Base-by-base conservation (phyloP, 2,797 vertebrate genomes). In the Ptychadena robeensis region DNA sequence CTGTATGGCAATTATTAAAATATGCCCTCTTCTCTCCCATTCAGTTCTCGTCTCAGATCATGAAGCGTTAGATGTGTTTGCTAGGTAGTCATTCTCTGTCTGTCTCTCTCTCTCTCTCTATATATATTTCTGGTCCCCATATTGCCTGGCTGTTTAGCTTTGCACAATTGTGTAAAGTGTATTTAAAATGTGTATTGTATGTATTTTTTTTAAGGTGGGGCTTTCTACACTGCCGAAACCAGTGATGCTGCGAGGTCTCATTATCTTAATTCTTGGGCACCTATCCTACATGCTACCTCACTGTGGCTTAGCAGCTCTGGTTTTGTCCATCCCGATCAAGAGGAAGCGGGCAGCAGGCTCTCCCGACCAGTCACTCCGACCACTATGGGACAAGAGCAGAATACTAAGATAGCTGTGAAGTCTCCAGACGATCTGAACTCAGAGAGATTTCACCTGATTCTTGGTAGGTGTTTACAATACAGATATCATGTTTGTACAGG, bases 311-410 rank as follows among this genome's bases (percentile, higher is more conserved):
- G 96, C 78, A 96, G 93, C 90, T 96, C 94, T 7, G 96, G 93
- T 78, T 96, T 96, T 73, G 63, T 94, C 1, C 61, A 91, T 79
- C 85, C 90, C 82, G 94, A 95, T 86, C 88, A 91, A 3, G 96
- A 98, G 30, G 96, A 98, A 84, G 88, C 93, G 22, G 89, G 94
- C 22, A 88, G 90, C 75, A 93, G 92, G 87, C 93, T 98, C 82
- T 98, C 97, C 44, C 90, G 97, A 71, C 97, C 97, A 63, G 97
- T 97, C 74, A 98, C 97, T 18, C 97, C 97, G 82, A 98, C 96
- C 79, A 95, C 96, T 71, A 96, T 98, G 95, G 96, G 96, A 65
- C 95, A 94, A 82, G 91, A 91, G 67, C 94, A 90, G 6, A 91
- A 91, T 65, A 93, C 93, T 28, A 90, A 87, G 83, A 89, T 90